Percentiles rank a stretch among this genome's conserved stretches.
Evolutionary conservation across 2,113 vertebrate genomes (phyloP).

Genomic region (Microtus pennsylvanicus): DNA sequence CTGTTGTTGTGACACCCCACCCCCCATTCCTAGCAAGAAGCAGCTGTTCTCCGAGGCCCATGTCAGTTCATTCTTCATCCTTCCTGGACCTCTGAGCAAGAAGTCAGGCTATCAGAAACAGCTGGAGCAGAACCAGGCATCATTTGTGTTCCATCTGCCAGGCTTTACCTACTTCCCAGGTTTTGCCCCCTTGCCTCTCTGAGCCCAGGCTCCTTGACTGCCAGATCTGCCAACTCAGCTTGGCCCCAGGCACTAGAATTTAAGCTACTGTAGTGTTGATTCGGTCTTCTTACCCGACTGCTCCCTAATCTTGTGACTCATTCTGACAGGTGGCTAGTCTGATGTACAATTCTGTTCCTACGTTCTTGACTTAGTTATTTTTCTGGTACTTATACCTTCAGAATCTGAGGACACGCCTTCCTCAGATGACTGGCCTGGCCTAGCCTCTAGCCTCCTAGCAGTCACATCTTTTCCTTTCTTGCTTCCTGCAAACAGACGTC

Average conservation of each 20-base stretch:
- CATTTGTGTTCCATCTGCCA: constrained; percentile 44
- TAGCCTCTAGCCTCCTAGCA: background rate
- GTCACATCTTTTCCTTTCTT: background rate
- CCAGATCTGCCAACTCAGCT: constrained; percentile 19
- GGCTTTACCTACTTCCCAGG: constrained; percentile 6
- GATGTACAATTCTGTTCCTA: constrained; percentile 1
- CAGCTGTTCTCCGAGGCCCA: constrained; percentile 2
- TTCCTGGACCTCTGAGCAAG: constrained; percentile 38
- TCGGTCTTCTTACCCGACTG: constrained; percentile 42
- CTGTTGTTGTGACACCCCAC: no score
- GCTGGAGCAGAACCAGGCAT: constrained; percentile 16
- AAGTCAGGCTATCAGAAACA: constrained; percentile 55
- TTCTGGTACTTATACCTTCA: background rate
- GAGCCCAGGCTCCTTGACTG: background rate
- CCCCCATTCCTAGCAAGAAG: background rate
- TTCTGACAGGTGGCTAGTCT: constrained; percentile 57
- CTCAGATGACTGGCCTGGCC: background rate
- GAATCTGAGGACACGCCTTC: background rate
- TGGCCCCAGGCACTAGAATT: background rate
- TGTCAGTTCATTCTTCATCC: constrained; percentile 34
- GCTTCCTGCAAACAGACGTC: background rate
- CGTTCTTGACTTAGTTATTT: constrained; percentile 29
- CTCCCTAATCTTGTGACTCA: constrained; percentile 53
- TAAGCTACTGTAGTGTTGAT: background rate
- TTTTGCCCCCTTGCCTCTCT: background rate